Evolutionary conservation across 2,797 vertebrate species (phyloP).

Genomic region (Rhyacichthys aspro): DNA sequence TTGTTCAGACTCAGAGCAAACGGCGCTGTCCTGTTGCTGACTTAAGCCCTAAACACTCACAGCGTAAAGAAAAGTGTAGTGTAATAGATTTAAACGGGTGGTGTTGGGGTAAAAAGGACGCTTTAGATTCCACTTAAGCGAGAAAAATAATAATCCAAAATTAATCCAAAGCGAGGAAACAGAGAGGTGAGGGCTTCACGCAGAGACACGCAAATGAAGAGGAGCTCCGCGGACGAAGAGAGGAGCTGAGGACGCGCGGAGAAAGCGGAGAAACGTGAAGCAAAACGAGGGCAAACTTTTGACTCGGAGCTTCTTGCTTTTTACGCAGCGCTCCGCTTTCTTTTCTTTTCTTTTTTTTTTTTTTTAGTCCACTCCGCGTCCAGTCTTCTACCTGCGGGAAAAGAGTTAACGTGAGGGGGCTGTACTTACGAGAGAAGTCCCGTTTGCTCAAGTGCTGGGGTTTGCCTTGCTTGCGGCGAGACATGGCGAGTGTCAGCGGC

Average conservation of each 20-base stretch:
- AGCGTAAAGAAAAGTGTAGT: conserved; percentile 7
- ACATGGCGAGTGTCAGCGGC: conserved; percentile 93
- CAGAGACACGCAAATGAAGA: conserved; percentile 2
- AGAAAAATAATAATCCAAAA: not conserved
- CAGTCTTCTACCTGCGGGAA: not conserved
- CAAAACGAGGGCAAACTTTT: not conserved
- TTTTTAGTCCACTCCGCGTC: no score
- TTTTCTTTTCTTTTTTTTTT: no score
- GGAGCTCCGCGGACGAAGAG: not conserved
- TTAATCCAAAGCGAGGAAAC: conserved; percentile 1
- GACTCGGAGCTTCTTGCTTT: not conserved
- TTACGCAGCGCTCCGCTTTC: no score
- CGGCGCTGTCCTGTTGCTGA: conserved; percentile 46
- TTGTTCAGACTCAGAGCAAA: not conserved
- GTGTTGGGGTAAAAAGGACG: not conserved
- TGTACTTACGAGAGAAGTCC: conserved; percentile 99
- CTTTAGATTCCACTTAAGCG: not conserved
- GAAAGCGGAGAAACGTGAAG: not conserved
- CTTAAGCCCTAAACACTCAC: conserved; percentile 27
- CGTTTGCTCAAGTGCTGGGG: conserved; percentile 99
- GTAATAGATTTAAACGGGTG: not conserved
- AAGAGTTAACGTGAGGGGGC: not conserved
- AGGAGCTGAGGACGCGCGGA: not conserved
- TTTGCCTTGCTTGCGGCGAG: conserved; percentile 99
- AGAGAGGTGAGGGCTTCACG: not conserved